Base-by-base conservation (phyloP, 2,888 invertebrate species). In the Phengaris alcon region DNA sequence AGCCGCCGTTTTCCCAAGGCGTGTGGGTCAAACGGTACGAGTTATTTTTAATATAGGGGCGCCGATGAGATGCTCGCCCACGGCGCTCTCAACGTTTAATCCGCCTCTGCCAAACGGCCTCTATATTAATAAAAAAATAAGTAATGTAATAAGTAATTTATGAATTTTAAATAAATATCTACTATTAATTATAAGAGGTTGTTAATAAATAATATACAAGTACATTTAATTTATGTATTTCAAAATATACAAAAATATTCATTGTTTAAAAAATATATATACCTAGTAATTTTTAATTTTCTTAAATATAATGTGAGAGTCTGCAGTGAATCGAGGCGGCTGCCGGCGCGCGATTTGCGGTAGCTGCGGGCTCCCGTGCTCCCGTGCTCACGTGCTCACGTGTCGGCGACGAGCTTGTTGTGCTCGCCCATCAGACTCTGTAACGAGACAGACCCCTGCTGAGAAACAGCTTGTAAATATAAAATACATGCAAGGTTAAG, bases 361-460 rank as follows among this genome's bases (percentile, higher is more conserved):
- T 3, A 35, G 3, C 4, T 35, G 35, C 35, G 35, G 35, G 35
- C 35, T 35, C 9, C 12, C n/a, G 54, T n/a, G n/a, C n/a, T n/a
- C n/a, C n/a, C n/a, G n/a, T n/a, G n/a, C n/a, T n/a, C n/a, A n/a
- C n/a, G n/a, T n/a, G n/a, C n/a, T 75, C 68, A 75, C 74, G 74
- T 75, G 68, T 22, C 84, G 79, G 87, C 93, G 75, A 94, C 89
- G 83, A 94, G 86, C 81, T 94, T 93, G 89, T 93, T 94, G 90
- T 95, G 94, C 79, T 94, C 94, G 79, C 83, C 87, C 94, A 94
- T 94, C 82, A 95, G 89, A 79, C 94, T 94, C 94, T 95, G 94
- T 78, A 94, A 93, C 80, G 82, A 77, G 80, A 64, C 55, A 22
- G 22, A 44, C 12, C 35, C 5, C 35, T 12, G 9, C 15, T 64